These are phyloP conservation scores for Pseudotriccus pelzelni DNA, from an alignment of 2,797 vertebrate genomes.

Conservation along the genomic window DNA sequence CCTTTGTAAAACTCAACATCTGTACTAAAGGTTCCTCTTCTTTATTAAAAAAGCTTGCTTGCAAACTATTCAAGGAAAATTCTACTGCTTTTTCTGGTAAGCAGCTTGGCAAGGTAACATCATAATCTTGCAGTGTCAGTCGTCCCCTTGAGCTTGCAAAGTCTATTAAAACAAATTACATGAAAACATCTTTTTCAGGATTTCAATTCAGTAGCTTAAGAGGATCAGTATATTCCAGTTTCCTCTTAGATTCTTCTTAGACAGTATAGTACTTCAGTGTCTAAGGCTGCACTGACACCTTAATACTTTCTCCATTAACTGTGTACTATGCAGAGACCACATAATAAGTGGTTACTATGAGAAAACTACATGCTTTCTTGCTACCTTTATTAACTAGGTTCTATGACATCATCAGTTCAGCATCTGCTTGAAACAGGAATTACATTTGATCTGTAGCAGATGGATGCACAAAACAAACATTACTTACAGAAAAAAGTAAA, in stretches of 20 bases:
- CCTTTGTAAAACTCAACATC: not conserved
- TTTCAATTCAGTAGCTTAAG: constrained; percentile 13
- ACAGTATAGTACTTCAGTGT: not conserved
- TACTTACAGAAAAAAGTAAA: not conserved
- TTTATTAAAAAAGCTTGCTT: not conserved
- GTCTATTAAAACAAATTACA: constrained; percentile 56
- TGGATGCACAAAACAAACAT: not conserved
- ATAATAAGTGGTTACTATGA: not conserved
- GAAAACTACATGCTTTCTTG: not conserved
- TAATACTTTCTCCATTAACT: not conserved
- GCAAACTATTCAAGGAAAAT: not conserved
- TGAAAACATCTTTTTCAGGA: constrained; percentile 14
- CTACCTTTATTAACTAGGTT: not conserved
- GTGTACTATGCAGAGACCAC: not conserved
- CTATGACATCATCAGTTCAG: not conserved
- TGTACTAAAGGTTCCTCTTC: not conserved
- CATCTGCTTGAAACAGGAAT: not conserved
- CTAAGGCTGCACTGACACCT: not conserved
- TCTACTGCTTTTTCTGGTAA: constrained; percentile 23
- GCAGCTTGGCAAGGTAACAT: constrained; percentile 36
- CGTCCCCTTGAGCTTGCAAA: constrained; percentile 21
- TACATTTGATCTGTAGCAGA: not conserved
- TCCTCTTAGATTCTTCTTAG: not conserved
- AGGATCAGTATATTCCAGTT: constrained; percentile 21
- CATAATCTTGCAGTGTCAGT: not conserved